Percentiles rank a stretch among this genome's conserved stretches.
Evolutionary conservation across 2,888 invertebrate genomes (phyloP).

Genomic region (Drosophila quinaria): DNA sequence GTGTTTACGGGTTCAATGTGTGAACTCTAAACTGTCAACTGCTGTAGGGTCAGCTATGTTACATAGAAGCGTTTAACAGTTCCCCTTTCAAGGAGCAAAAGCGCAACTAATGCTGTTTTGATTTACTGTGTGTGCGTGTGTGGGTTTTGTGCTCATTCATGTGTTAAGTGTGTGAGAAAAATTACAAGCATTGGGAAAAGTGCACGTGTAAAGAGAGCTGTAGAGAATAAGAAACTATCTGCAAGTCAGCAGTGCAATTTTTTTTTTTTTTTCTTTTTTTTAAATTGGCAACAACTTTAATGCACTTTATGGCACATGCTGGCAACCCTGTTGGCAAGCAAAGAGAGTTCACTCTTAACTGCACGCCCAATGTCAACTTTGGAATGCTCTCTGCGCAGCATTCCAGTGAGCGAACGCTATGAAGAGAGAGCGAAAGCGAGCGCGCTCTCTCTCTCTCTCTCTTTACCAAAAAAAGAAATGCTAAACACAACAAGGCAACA

Average conservation of each 20-base stretch:
- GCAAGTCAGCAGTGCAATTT: conserved; percentile 35
- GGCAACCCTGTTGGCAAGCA: conserved; percentile 41
- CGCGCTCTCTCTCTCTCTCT: conserved; percentile 5
- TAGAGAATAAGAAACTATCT: conserved; percentile 18
- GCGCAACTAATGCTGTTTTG: conserved; percentile 76
- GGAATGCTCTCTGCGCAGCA: conserved; percentile 49
- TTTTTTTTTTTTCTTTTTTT: neutral
- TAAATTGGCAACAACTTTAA: conserved; percentile 10
- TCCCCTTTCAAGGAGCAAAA: conserved; percentile 53
- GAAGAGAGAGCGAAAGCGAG: conserved; percentile 18
- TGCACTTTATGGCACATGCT: conserved; percentile 19
- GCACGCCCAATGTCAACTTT: neutral
- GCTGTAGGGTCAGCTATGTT: conserved; percentile 31
- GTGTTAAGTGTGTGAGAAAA: conserved; percentile 55
- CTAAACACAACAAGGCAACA: conserved; percentile 9
- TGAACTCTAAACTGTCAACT: conserved; percentile 40
- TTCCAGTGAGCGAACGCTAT: conserved; percentile 43
- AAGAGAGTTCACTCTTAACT: conserved; percentile 53
- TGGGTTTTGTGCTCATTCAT: conserved; percentile 44
- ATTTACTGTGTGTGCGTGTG: conserved; percentile 41
- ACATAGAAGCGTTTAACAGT: conserved; percentile 29
- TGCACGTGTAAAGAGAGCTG: neutral
- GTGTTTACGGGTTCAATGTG: conserved; percentile 28
- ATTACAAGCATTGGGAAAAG: conserved; percentile 31
- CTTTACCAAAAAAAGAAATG: conserved; percentile 28